phyloP scores from a whole-genome alignment of 2,888 invertebrate genomes.

The Oligia strigilis region DNA sequence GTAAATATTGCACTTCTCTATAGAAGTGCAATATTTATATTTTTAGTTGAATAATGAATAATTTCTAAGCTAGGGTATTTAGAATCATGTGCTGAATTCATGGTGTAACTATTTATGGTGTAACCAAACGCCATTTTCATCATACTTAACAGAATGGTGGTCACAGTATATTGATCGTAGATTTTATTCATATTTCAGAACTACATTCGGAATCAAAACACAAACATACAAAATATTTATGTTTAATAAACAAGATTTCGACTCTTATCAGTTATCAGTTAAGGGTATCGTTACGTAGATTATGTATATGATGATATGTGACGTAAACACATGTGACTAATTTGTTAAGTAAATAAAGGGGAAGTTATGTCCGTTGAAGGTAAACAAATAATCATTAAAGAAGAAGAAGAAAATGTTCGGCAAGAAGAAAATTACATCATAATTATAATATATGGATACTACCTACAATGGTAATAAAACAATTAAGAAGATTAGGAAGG shows the following conservation, averaged over 20 bases:
- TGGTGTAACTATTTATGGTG: not conserved
- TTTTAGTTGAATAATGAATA: not conserved
- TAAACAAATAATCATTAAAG: not conserved
- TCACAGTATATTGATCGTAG: not conserved
- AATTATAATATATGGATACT: not conserved
- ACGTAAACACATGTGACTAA: conserved; percentile 64
- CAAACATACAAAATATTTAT: conserved; percentile 62
- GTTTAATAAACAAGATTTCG: conserved; percentile 58
- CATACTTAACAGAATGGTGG: not conserved
- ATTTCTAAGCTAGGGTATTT: not conserved
- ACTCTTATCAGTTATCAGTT: conserved; percentile 61
- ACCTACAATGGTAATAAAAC: not conserved
- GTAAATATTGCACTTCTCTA: not conserved
- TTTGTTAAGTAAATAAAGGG: conserved; percentile 27
- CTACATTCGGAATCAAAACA: conserved; percentile 54
- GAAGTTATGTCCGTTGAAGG: conserved; percentile 1
- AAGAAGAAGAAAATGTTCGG: not conserved
- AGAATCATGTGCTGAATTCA: not conserved
- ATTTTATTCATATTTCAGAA: conserved; percentile 19
- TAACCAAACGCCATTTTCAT: not conserved
- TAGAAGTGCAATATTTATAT: not conserved
- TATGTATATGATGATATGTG: conserved; percentile 44
- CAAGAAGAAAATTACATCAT: not conserved
- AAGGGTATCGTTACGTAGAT: conserved; percentile 48
- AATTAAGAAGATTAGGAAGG: not conserved